Conservation (phyloP, 2,797 vertebrate species). For the Arnoldichthys spilopterus region DNA sequence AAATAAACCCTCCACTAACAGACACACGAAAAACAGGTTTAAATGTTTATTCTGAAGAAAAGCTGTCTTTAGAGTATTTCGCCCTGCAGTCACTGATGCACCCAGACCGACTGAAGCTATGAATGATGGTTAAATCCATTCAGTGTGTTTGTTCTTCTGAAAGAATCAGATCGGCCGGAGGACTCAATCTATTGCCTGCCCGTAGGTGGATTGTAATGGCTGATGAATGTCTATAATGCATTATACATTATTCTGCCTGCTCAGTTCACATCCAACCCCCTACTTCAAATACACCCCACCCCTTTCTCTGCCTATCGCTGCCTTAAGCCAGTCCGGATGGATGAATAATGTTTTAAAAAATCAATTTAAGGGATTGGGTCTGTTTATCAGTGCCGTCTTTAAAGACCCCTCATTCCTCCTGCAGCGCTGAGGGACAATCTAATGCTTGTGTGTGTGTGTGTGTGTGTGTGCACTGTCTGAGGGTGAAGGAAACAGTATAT, state of each 20-base stretch:
- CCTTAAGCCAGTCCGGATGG: conserved; percentile 62
- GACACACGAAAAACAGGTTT: conserved; percentile 34
- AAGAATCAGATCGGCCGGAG: conserved; percentile 62
- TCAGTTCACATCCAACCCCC: conserved; percentile 47
- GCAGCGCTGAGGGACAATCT: conserved; percentile 42
- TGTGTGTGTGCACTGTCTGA: not conserved
- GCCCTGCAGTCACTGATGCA: conserved; percentile 55
- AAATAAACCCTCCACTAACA: conserved; percentile 42
- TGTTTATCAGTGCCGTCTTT: conserved; percentile 61
- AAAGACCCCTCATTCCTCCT: conserved; percentile 52
- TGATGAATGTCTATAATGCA: conserved; percentile 65
- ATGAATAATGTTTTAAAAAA: conserved; percentile 64
- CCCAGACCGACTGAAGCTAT: conserved; percentile 56
- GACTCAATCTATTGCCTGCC: conserved; percentile 65
- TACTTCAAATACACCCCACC: conserved; percentile 55
- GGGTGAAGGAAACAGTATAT: conserved; percentile 10
- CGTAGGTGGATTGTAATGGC: conserved; percentile 62
- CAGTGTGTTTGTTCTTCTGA: conserved; percentile 64
- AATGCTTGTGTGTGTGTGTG: conserved; percentile 18
- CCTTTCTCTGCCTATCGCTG: conserved; percentile 51
- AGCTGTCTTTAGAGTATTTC: conserved; percentile 40
- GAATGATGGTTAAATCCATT: conserved; percentile 61
- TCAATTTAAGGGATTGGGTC: conserved; percentile 62
- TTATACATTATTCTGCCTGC: conserved; percentile 61
- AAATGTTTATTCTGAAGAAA: conserved; percentile 54